Base-by-base conservation (phyloP, 2,888 invertebrate species). In the Holacanthella duospinosa region DNA sequence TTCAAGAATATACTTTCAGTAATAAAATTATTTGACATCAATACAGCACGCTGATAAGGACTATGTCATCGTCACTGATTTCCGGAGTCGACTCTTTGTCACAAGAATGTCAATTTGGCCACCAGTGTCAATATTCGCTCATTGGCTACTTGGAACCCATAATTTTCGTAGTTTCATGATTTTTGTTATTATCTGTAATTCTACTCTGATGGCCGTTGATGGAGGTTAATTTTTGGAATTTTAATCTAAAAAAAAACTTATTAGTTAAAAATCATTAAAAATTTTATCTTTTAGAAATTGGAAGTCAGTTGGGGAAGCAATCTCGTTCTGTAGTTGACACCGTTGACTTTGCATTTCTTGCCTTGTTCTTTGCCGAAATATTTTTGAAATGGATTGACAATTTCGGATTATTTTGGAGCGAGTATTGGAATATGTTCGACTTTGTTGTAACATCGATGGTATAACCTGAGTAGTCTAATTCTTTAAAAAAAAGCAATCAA, bases 341-440 rank as follows among this genome's bases (percentile, higher is more conserved):
- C 9, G 28, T 71, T 1, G 72, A 72, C 43, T 71, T 68, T 29
- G 65, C 71, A 12, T 69, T 69, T 43, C 62, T 72, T 19, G 64
- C 66, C 48, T 59, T 69, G 43, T 72, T 71, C 54, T 63, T 71
- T 1, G 62, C 67, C 1, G 72, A 72, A 60, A 72, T 72, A 24
- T 21, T 67, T 25, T 54, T 72, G 1, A 72, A 71, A 53, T 72
- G 70, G 70, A 26, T 65, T 12, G 72, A 72, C 25, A 64, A 69
- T 60, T 72, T 72, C 53, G 28, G 54, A 1, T 55, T 48, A 1
- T 72, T 72, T 60, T 72, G 72, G 72, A 28, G 29, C 21, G 69
- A 70, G 26, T 65, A 65, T 2, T 70, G 71, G 70, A 71, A 71
- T 25, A 48, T 66, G 2, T 71, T 71, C 29, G 71, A 72, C 55